These are phyloP conservation scores for Tethea ocularis DNA, from an alignment of 2,888 invertebrate genomes.

Conservation along the genomic window DNA sequence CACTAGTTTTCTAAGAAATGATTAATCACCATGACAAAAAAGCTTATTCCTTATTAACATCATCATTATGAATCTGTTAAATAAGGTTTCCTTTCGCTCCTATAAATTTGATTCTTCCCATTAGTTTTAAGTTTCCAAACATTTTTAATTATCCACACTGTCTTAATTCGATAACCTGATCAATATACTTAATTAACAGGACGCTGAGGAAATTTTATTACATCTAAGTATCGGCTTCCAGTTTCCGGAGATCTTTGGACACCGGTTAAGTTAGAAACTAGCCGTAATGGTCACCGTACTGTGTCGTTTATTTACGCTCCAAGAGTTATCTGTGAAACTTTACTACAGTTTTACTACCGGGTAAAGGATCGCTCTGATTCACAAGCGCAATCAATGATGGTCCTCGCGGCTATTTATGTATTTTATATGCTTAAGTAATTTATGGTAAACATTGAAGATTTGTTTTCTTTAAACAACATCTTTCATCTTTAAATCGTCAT, in stretches of 20 bases:
- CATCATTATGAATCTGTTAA: no score
- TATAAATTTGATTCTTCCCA: no score
- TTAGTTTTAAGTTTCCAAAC: no score
- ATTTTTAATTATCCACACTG: no score
- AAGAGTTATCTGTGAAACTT: slow-evolving; percentile 29
- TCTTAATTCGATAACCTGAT: no score
- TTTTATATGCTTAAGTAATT: slow-evolving; percentile 20
- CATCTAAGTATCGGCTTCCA: background rate
- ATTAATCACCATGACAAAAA: no score
- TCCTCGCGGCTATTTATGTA: slow-evolving; percentile 21
- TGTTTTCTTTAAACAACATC: no score
- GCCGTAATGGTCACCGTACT: slow-evolving; percentile 12
- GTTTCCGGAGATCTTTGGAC: background rate
- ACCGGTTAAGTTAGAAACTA: slow-evolving; percentile 13
- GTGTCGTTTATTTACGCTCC: slow-evolving; percentile 32
- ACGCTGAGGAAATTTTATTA: background rate
- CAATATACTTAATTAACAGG: no score
- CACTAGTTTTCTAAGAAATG: no score
- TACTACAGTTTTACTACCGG: slow-evolving; percentile 18
- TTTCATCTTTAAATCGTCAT: no score
- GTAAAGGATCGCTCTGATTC: slow-evolving; percentile 43
- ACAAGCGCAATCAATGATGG: slow-evolving; percentile 35
- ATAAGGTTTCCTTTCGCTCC: no score
- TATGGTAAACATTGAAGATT: background rate
- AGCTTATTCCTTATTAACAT: no score